phyloP scores from a whole-genome alignment of 2,797 vertebrate genomes.

The Ctenopoma kingsleyae region DNA sequence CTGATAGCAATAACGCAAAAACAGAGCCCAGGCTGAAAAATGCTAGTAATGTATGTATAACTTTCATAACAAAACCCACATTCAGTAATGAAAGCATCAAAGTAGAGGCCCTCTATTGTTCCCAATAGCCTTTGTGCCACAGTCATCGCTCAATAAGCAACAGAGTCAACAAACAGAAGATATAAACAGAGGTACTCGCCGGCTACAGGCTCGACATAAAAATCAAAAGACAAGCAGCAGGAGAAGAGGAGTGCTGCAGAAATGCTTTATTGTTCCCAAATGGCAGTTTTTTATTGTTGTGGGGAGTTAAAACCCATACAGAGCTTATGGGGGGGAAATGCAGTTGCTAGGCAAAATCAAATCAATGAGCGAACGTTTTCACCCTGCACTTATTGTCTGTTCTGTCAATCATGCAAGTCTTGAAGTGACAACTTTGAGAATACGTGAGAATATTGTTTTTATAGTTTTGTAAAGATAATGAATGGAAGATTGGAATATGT shows the following conservation, averaged over 20 bases:
- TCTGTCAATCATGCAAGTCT: slow-evolving; percentile 54
- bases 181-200: slow-evolving; percentile 74
- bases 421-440: slow-evolving; percentile 59
- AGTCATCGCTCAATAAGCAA: slow-evolving; percentile 79
- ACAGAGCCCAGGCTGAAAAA: slow-evolving; percentile 65
- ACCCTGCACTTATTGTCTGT: slow-evolving; percentile 69
- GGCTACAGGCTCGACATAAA: slow-evolving; percentile 64
- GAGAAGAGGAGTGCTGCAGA: slow-evolving; percentile 62
- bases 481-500: slow-evolving; percentile 54
- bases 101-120: slow-evolving; percentile 72
- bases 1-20: slow-evolving; percentile 72
- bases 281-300: slow-evolving; percentile 70
- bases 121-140: slow-evolving; percentile 71
- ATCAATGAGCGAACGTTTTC: slow-evolving; percentile 60
- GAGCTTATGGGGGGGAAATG: slow-evolving; percentile 63
- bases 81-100: slow-evolving; percentile 79
- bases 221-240: slow-evolving; percentile 78
- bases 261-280: slow-evolving; percentile 75
- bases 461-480: slow-evolving; percentile 44
- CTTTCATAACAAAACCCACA: slow-evolving; percentile 76
- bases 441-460: slow-evolving; percentile 46
- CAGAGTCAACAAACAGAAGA: slow-evolving; percentile 79
- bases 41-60: slow-evolving; percentile 73
- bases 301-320: slow-evolving; percentile 64
- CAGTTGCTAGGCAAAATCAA: slow-evolving; percentile 66